A percentile compares a stretch with the other conserved stretches of the same genome.
phyloP scores from a whole-genome alignment of 92 coral and sea anemone species.

The Umimayanthus kanabou region DNA sequence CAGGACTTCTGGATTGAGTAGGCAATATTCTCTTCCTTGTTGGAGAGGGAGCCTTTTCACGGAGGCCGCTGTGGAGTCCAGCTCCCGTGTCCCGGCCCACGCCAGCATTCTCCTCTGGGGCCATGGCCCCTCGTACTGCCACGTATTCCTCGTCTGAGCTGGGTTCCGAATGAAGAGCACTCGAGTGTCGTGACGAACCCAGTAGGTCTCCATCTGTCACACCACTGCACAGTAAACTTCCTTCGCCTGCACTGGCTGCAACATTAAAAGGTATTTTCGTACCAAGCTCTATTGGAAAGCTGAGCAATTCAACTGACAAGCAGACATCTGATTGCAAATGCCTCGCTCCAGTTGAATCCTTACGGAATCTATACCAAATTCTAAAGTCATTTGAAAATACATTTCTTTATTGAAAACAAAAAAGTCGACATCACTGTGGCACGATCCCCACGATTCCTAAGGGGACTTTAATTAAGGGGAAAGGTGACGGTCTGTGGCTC shows the following conservation, averaged over 20 bases:
- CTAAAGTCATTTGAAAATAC: not conserved
- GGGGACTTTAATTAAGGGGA: not conserved
- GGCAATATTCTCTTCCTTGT: constrained; percentile 14
- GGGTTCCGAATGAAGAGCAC: constrained; percentile 17
- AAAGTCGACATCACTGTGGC: too few relatives aligned
- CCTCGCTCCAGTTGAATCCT: too few relatives aligned
- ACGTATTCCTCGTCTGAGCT: constrained; percentile 41
- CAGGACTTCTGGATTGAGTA: not conserved
- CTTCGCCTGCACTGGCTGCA: constrained; percentile 18
- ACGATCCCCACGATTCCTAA: too few relatives aligned
- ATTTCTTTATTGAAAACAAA: not conserved
- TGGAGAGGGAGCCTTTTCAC: constrained; percentile 29
- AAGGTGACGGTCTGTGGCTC: too few relatives aligned
- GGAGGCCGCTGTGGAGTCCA: constrained; percentile 16
- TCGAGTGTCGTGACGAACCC: not conserved
- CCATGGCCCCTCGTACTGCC: constrained; percentile 41
- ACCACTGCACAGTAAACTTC: not conserved
- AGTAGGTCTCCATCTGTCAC: constrained; percentile 25
- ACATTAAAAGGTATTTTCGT: not conserved
- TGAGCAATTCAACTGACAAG: not conserved
- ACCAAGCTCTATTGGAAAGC: not conserved
- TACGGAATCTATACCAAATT: not conserved
- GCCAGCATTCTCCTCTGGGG: constrained; percentile 43
- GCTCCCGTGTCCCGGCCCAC: constrained; percentile 47
- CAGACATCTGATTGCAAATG: not conserved